phyloP scores from a whole-genome alignment of 53 echinoderm and acorn worm species.

The Stichopus horrens region DNA sequence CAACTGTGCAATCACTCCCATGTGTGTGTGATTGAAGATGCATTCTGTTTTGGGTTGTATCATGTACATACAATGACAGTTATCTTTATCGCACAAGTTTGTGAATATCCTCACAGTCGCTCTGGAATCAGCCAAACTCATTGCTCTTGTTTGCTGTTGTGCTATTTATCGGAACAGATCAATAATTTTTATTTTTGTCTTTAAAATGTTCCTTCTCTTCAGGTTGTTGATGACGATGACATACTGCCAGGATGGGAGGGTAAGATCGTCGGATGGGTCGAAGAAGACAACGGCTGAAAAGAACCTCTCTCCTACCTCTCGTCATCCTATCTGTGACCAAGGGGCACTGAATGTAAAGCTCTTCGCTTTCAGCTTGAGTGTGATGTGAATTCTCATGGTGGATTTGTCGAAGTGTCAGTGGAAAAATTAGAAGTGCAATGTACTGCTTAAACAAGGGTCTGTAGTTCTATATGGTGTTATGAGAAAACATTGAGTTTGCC shows the following conservation, averaged over 20 bases:
- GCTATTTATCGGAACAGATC: no score
- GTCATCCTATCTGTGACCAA: background rate
- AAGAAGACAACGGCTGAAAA: constrained; percentile 85
- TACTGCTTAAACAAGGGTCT: background rate
- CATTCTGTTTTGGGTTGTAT: no score
- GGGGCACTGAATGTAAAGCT: background rate
- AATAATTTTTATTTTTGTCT: no score
- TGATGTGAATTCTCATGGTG: background rate
- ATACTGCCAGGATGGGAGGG: constrained; percentile 99
- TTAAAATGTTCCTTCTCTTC: background rate
- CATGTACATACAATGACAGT: no score
- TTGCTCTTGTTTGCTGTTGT: no score
- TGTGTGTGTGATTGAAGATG: no score
- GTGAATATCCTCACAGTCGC: no score
- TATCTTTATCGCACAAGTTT: no score
- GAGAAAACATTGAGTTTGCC: background rate
- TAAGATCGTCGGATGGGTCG: constrained; percentile 98
- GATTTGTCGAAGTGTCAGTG: background rate
- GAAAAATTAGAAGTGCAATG: constrained; percentile 8
- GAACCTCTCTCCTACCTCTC: background rate
- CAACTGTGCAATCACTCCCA: no score
- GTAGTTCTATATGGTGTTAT: background rate
- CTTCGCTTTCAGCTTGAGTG: background rate
- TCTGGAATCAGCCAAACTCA: no score
- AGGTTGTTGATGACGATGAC: constrained; percentile 96